Conservation (phyloP, 2,113 vertebrate species). For the Lampris megalopsis region DNA sequence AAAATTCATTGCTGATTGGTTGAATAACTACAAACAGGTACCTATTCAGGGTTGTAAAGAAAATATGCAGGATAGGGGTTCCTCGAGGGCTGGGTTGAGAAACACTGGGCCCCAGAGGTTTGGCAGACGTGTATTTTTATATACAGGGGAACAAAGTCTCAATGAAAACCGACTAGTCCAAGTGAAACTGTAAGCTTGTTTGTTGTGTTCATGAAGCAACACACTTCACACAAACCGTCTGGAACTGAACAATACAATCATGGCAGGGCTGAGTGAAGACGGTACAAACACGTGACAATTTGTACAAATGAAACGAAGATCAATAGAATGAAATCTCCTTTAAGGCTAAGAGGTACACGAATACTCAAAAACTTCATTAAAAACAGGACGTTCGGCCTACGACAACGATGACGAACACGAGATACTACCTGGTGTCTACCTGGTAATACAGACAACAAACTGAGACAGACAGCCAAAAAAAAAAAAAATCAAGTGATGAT, state of each 20-base stretch:
- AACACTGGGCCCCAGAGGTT: no score
- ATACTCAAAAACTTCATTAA: constrained; percentile 31
- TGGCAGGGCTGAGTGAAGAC: constrained; percentile 5
- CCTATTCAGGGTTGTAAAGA: no score
- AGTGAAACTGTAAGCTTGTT: no score
- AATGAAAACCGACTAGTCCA: no score
- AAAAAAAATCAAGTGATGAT: neutral
- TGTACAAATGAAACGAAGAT: constrained; percentile 37
- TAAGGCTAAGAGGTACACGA: constrained; percentile 54
- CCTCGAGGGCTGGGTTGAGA: no score
- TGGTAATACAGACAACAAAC: neutral
- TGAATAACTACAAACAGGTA: no score
- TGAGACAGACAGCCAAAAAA: neutral
- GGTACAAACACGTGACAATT: constrained; percentile 9
- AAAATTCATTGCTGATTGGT: no score
- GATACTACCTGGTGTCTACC: neutral
- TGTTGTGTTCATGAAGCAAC: no score
- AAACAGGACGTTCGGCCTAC: neutral
- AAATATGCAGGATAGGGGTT: no score
- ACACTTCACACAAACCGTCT: constrained; percentile 25
- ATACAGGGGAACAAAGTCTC: no score
- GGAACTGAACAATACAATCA: constrained; percentile 34
- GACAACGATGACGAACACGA: constrained; percentile 10
- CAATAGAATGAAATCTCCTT: constrained; percentile 6
- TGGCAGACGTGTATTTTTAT: no score